Conservation (phyloP, 2,113 vertebrate genomes). For the Nothocercus julius region DNA sequence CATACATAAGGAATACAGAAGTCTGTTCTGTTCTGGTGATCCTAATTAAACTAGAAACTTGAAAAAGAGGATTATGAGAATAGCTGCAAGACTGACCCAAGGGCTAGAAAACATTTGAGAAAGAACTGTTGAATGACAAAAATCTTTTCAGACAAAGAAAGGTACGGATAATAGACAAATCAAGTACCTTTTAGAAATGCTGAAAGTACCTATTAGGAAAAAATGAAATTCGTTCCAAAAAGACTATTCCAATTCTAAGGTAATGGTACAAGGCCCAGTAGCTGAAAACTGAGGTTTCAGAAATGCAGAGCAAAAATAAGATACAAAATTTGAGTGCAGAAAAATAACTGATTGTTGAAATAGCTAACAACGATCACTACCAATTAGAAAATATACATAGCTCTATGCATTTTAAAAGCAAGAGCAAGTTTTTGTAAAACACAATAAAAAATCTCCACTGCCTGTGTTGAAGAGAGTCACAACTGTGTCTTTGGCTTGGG, state of each 20-base stretch:
- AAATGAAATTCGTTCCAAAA: background rate
- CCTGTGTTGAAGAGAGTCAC: background rate
- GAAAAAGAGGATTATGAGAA: background rate
- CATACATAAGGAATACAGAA: background rate
- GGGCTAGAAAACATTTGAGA: background rate
- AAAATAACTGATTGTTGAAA: background rate
- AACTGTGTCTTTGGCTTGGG: background rate
- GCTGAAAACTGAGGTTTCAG: background rate
- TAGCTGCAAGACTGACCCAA: background rate
- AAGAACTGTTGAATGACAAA: background rate
- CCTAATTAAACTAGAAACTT: background rate
- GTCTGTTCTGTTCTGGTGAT: background rate
- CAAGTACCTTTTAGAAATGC: background rate
- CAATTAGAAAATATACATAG: background rate
- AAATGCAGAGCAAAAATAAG: background rate
- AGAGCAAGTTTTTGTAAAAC: background rate
- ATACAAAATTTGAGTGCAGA: background rate
- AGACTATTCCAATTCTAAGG: background rate
- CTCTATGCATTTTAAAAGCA: background rate
- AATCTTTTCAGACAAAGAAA: background rate
- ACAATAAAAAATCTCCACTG: background rate
- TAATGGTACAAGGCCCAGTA: background rate
- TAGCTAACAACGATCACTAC: background rate
- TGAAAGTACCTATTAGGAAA: background rate
- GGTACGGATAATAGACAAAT: background rate